A percentile compares a stretch with the other conserved stretches of the same genome.
Evolutionary conservation across 2,113 vertebrate species (phyloP).

Genomic region (Gorsachius goisagi): DNA sequence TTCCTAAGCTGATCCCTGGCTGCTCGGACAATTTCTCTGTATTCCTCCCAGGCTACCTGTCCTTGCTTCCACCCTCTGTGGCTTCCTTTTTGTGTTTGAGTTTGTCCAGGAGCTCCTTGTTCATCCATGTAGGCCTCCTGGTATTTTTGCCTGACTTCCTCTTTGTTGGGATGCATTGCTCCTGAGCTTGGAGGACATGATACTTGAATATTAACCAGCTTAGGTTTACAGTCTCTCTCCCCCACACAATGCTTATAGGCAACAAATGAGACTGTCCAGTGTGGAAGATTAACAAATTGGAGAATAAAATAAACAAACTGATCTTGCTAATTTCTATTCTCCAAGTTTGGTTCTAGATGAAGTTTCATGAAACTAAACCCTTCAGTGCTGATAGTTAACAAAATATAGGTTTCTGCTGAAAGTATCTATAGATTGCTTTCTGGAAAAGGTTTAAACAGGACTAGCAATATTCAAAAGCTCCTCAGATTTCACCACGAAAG

Average conservation of each 20-base stretch:
- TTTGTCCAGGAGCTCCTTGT: too few species aligned
- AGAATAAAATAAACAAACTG: neutral
- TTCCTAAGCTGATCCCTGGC: too few species aligned
- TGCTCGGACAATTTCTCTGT: too few species aligned
- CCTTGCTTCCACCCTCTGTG: too few species aligned
- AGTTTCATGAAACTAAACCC: neutral
- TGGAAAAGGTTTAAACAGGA: slow-evolving; percentile 5
- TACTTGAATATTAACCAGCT: too few species aligned
- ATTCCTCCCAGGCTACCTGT: too few species aligned
- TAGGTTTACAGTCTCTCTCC: neutral
- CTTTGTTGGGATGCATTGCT: too few species aligned
- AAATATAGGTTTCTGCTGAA: neutral
- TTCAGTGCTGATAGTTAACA: neutral
- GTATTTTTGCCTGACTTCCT: too few species aligned
- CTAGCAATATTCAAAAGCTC: neutral
- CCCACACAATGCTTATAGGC: neutral
- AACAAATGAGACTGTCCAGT: neutral
- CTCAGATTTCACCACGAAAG: neutral
- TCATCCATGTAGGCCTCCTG: too few species aligned
- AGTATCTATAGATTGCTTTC: neutral
- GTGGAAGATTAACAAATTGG: neutral
- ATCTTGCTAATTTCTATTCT: neutral
- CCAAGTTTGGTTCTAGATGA: neutral
- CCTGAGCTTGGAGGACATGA: too few species aligned
- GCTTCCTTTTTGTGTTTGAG: too few species aligned